A percentile compares a stretch with the other conserved stretches of the same genome.
Conservation (phyloP, 2,888 invertebrate genomes). For the Osmoderma eremita region DNA sequence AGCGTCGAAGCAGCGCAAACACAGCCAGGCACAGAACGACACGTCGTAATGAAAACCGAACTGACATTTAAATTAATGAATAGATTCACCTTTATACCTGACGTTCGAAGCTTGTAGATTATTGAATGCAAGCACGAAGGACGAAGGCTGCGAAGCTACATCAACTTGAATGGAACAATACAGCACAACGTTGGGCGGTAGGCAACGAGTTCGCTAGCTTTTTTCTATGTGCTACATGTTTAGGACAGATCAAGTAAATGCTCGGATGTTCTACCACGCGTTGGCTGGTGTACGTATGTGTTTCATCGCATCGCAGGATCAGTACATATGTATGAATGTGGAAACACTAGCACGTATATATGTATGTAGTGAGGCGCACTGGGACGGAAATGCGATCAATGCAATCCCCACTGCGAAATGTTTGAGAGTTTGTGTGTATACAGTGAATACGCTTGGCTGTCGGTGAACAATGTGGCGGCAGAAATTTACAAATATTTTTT, state of each 20-base stretch:
- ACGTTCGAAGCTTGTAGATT: slow-evolving; percentile 17
- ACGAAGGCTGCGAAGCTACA: background rate
- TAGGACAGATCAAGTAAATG: background rate
- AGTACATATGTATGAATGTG: background rate
- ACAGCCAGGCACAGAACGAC: slow-evolving; percentile 1
- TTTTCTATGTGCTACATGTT: slow-evolving; percentile 8
- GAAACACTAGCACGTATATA: no score
- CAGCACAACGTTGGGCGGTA: background rate
- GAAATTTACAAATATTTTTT: no score
- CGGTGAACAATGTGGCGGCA: no score
- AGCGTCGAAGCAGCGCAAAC: slow-evolving; percentile 13
- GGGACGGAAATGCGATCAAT: no score
- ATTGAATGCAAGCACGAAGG: slow-evolving; percentile 11
- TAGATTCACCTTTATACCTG: slow-evolving; percentile 34
- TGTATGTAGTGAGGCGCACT: no score
- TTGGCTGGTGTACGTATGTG: background rate
- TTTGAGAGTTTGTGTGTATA: no score
- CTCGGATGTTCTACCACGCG: slow-evolving; percentile 17
- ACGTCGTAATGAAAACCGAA: slow-evolving; percentile 36
- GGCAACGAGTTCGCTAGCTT: background rate
- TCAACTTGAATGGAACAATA: slow-evolving; percentile 7
- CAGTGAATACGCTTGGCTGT: no score
- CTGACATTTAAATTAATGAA: slow-evolving; percentile 44
- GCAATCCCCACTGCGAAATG: no score
- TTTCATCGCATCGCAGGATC: background rate